phyloP scores from a whole-genome alignment of 2,888 invertebrate genomes.

The Lydus trimaculatus region DNA sequence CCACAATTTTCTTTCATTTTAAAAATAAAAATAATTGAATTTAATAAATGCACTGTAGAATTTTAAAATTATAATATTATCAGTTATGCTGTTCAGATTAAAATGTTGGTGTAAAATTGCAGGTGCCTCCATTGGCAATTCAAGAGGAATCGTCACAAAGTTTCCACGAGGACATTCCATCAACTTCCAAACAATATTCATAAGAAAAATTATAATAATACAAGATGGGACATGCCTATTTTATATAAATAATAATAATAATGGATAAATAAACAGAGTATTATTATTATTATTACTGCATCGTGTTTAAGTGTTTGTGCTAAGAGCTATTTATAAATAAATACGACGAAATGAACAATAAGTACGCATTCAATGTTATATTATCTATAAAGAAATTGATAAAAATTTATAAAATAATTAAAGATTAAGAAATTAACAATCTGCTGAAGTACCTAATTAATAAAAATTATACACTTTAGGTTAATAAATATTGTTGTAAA shows the following conservation, averaged over 20 bases:
- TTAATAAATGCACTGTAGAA: neutral
- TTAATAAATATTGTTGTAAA: conserved; percentile 26
- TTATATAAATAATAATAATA: conserved; percentile 9
- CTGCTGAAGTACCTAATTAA: conserved; percentile 10
- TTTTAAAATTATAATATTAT: neutral
- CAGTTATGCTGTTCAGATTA: neutral
- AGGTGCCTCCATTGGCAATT: conserved; percentile 59
- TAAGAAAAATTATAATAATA: conserved; percentile 25
- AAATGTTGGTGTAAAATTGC: conserved; percentile 31
- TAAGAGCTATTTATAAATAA: conserved; percentile 9
- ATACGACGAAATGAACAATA: conserved; percentile 13
- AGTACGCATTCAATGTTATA: conserved; percentile 16
- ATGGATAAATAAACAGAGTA: neutral
- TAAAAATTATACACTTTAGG: conserved; percentile 11
- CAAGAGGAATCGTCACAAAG: conserved; percentile 58
- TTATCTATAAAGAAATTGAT: neutral
- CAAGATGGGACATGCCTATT: conserved; percentile 20
- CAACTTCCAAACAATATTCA: conserved; percentile 59
- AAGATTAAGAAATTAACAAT: conserved; percentile 10
- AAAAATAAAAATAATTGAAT: neutral
- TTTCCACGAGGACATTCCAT: conserved; percentile 59
- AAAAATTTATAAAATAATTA: conserved; percentile 2
- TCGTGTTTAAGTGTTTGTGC: conserved; percentile 29
- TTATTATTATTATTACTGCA: conserved; percentile 6
- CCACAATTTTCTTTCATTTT: too few relatives aligned